These are phyloP conservation scores for Cephus pulcher DNA, from an alignment of 2,888 invertebrate species.

Conservation along the genomic window DNA sequence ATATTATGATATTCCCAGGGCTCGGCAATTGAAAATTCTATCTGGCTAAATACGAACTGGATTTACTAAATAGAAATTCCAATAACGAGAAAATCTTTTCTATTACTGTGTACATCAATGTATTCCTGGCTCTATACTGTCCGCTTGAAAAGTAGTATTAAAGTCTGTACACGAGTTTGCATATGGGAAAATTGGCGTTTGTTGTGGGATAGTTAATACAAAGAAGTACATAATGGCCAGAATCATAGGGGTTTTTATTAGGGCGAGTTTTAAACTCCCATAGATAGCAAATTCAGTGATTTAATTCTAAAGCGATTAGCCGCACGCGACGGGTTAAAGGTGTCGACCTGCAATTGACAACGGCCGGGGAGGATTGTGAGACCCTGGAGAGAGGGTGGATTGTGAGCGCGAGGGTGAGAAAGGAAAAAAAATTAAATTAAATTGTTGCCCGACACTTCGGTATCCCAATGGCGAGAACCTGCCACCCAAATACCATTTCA, in stretches of 20 bases:
- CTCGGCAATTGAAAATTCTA: neutral
- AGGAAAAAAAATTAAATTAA: slow-evolving; percentile 52
- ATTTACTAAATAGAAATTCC: neutral
- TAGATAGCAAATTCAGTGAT: slow-evolving; percentile 30
- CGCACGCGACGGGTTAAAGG: slow-evolving; percentile 62
- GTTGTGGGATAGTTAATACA: neutral
- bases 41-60: neutral
- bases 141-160: neutral
- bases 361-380: slow-evolving; percentile 23
- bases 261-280: neutral
- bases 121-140: neutral
- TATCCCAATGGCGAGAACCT: neutral
- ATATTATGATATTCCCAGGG: neutral
- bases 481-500: neutral
- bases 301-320: slow-evolving; percentile 64
- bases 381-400: slow-evolving; percentile 27
- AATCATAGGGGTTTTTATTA: neutral
- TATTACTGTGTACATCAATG: neutral
- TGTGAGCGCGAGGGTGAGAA: slow-evolving; percentile 31
- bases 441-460: slow-evolving; percentile 34
- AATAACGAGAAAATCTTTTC: neutral
- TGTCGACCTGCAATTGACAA: slow-evolving; percentile 64
- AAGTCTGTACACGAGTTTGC: neutral
- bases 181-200: neutral
- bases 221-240: neutral